Conservation (phyloP, 1,140 invertebrate species). For the Trichonephila clavata region DNA sequence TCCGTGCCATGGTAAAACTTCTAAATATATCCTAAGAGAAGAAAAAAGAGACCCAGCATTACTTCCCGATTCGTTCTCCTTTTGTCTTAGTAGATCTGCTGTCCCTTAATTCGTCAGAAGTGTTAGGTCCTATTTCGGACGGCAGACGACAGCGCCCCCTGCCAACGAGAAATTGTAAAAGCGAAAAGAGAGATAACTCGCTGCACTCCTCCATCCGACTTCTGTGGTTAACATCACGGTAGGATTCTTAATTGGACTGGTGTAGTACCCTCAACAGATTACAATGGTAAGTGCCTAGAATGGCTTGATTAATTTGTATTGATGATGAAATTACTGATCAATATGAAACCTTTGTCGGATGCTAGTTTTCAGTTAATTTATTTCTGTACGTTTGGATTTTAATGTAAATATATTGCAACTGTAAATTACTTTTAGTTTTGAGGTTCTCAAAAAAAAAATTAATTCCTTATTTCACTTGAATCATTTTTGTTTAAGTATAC, state of each 20-base stretch:
- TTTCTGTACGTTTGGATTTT: too few relatives aligned
- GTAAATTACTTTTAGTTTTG: too few relatives aligned
- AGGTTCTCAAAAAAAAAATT: too few relatives aligned
- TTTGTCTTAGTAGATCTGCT: conserved; percentile 16
- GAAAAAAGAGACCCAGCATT: not conserved
- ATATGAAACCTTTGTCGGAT: too few relatives aligned
- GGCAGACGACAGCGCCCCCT: conserved; percentile 36
- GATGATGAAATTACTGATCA: too few relatives aligned
- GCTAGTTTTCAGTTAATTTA: too few relatives aligned
- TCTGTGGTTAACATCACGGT: conserved; percentile 51
- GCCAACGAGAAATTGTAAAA: conserved; percentile 45
- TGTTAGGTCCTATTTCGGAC: conserved; percentile 34
- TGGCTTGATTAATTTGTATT: too few relatives aligned
- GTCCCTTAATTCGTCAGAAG: conserved; percentile 14
- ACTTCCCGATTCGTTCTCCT: not conserved
- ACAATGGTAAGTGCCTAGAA: conserved; percentile 32
- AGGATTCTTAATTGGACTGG: not conserved
- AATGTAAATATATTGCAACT: too few relatives aligned
- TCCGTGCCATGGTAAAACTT: not conserved
- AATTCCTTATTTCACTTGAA: too few relatives aligned
- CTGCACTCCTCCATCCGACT: conserved; percentile 24
- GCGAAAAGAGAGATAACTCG: not conserved
- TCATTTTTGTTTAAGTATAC: too few relatives aligned
- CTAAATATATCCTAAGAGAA: conserved; percentile 4
- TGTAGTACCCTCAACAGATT: conserved; percentile 30